Base-by-base conservation (phyloP, 2,797 vertebrate species). In the Chelidonichthys spinosus region DNA sequence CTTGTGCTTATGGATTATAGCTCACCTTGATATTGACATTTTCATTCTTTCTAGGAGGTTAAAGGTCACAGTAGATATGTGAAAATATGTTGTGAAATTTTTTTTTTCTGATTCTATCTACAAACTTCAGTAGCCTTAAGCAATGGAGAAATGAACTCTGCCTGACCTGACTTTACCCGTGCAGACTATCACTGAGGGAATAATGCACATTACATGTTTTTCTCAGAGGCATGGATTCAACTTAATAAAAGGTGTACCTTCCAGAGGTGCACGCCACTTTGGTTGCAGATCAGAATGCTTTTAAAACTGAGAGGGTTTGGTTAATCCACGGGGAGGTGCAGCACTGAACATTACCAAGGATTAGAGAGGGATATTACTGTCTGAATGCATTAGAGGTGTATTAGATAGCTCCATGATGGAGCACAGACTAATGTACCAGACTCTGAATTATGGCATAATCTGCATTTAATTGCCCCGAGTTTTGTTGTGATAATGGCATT, bases 331-430 rank as follows among this genome's bases (percentile, higher is more conserved):
- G 86, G 85, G 87, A 90, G 87, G 85, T 79, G 74, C 82, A 84
- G 76, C 46, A 56, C 56, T 11, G 44, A 86, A 92, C 90, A 93
- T 93, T 89, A 91, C 80, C 79, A 88, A 74, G 90, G 92, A 94
- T 94, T 94, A 94, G 72, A 79, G 84, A 74, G 74, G 70, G 84
- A 90, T 90, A 92, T 92, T 92, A 85, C 85, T 86, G 89, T 83
- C 90, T 77, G 85, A 88, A 91, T 90, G 92, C 92, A 93, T 94
- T 94, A 94, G 87, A 87, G 72, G 83, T 92, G 86, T 93, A 91
- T 93, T 93, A 90, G 90, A 93, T 90, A 76, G 90, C 81, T 89
- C 69, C 52, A 74, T 83, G 85, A 88, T 91, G 83, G 83, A 89
- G 82, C 83, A 78, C 79, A 83, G 85, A 85, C 88, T 89, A 94